A percentile compares a stretch with the other conserved stretches of the same genome.
These are phyloP conservation scores for Hypolimnas misippus DNA, from an alignment of 2,888 invertebrate species.

Conservation along the genomic window DNA sequence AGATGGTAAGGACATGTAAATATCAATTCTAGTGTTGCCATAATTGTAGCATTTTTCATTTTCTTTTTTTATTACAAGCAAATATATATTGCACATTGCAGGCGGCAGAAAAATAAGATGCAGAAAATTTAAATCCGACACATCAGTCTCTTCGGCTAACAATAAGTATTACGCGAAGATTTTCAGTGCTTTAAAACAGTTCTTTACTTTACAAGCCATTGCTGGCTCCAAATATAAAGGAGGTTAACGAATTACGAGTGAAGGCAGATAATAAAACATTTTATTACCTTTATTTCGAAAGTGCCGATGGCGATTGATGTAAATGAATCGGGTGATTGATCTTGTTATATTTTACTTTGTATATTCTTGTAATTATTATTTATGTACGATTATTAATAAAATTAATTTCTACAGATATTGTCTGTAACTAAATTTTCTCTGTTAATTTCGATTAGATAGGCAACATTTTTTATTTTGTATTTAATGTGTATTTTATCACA, in stretches of 20 bases:
- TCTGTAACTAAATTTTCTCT: conserved; percentile 32
- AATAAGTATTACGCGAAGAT: conserved; percentile 76
- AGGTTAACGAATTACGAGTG: conserved; percentile 55
- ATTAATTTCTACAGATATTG: conserved; percentile 57
- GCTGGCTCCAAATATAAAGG: conserved; percentile 78
- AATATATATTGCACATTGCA: conserved; percentile 56
- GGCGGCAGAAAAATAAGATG: conserved; percentile 81
- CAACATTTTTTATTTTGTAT: neutral
- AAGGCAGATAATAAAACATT: conserved; percentile 23
- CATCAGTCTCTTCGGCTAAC: conserved; percentile 66
- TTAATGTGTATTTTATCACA: conserved; percentile 6
- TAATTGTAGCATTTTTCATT: conserved; percentile 21
- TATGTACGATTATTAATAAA: conserved; percentile 72
- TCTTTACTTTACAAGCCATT: conserved; percentile 80
- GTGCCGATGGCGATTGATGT: conserved; percentile 46
- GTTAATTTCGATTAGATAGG: too few relatives aligned
- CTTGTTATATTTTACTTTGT: conserved; percentile 61
- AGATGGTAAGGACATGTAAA: conserved; percentile 89
- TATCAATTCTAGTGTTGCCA: conserved; percentile 58
- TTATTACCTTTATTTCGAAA: conserved; percentile 29
- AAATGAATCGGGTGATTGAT: conserved; percentile 63
- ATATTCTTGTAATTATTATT: conserved; percentile 73
- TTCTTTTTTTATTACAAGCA: conserved; percentile 49
- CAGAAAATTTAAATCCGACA: conserved; percentile 77
- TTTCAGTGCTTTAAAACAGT: conserved; percentile 79